Percentiles rank a stretch among this genome's conserved stretches.
These are phyloP conservation scores for Melanotaenia maccullochi DNA, from an alignment of 2,797 vertebrate species.

Conservation along the genomic window DNA sequence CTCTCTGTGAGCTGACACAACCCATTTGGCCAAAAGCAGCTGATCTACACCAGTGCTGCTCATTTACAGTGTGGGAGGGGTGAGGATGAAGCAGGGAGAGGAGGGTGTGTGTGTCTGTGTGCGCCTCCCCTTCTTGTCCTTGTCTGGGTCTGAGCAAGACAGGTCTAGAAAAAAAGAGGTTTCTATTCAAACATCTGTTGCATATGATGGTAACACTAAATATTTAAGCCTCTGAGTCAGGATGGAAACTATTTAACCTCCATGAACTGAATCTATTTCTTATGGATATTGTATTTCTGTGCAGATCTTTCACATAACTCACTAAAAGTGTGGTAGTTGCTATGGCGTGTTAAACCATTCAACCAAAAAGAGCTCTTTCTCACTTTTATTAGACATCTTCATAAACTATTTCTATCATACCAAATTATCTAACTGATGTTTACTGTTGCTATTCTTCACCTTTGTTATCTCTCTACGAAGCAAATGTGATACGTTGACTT, in stretches of 20 bases:
- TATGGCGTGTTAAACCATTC: not conserved
- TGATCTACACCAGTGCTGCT: slow-evolving; percentile 69
- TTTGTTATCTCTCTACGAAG: not conserved
- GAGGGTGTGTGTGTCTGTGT: slow-evolving; percentile 29
- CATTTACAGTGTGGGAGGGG: slow-evolving; percentile 60
- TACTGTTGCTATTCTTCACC: not conserved
- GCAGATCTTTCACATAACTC: not conserved
- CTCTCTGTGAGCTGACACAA: slow-evolving; percentile 81
- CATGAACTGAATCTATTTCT: not conserved
- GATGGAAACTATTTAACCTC: not conserved
- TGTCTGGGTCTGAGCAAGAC: slow-evolving; percentile 46
- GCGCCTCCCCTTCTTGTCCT: slow-evolving; percentile 55
- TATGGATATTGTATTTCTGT: not conserved
- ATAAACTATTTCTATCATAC: not conserved
- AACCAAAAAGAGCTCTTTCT: not conserved
- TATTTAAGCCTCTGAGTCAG: not conserved
- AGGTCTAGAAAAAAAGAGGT: slow-evolving; percentile 15
- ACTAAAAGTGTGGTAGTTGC: not conserved
- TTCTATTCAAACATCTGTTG: slow-evolving; percentile 43
- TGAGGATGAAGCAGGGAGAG: not conserved
- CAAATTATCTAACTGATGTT: no score
- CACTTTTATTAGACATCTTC: not conserved
- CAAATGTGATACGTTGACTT: not conserved
- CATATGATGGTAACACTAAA: slow-evolving; percentile 16
- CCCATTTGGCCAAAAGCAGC: slow-evolving; percentile 74